A percentile compares a stretch with the other conserved stretches of the same genome.
phyloP scores from a whole-genome alignment of 2,113 vertebrate genomes.

The Symphodus melops region DNA sequence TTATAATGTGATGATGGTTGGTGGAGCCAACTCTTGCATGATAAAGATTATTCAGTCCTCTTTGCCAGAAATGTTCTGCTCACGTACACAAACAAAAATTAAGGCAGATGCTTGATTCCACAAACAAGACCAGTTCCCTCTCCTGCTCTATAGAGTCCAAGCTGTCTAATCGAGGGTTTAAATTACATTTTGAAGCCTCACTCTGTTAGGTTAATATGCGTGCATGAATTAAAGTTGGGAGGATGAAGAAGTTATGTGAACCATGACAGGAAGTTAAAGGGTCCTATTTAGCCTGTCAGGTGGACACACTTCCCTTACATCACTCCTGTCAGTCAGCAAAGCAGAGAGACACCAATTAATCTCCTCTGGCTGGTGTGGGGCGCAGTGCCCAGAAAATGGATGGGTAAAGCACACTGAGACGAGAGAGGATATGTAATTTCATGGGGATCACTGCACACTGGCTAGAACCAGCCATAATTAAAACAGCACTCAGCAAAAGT shows the following conservation, averaged over 20 bases:
- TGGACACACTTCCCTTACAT: slow-evolving; percentile 46
- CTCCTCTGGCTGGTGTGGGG: slow-evolving; percentile 51
- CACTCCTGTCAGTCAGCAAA: slow-evolving; percentile 53
- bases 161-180: slow-evolving; percentile 10
- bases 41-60: background rate
- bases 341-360: slow-evolving; percentile 70
- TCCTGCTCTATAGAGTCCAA: slow-evolving; percentile 8
- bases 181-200: slow-evolving; percentile 12
- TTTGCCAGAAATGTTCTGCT: slow-evolving; percentile 24
- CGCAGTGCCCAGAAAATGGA: slow-evolving; percentile 48
- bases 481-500: slow-evolving; percentile 61
- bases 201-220: slow-evolving; percentile 41
- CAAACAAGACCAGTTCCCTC: slow-evolving; percentile 12
- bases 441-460: slow-evolving; percentile 42
- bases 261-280: slow-evolving; percentile 56
- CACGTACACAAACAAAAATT: slow-evolving; percentile 1
- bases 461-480: slow-evolving; percentile 53
- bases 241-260: slow-evolving; percentile 38
- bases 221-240: slow-evolving; percentile 43
- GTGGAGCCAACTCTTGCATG: background rate
- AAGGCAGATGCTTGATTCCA: slow-evolving; percentile 37
- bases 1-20: slow-evolving; percentile 13
- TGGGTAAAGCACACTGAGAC: slow-evolving; percentile 40
- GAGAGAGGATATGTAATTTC: slow-evolving; percentile 56
- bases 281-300: slow-evolving; percentile 57